Evolutionary conservation across 1,140 invertebrate genomes (phyloP).

Genomic region (Thaumatotibia leucotreta): DNA sequence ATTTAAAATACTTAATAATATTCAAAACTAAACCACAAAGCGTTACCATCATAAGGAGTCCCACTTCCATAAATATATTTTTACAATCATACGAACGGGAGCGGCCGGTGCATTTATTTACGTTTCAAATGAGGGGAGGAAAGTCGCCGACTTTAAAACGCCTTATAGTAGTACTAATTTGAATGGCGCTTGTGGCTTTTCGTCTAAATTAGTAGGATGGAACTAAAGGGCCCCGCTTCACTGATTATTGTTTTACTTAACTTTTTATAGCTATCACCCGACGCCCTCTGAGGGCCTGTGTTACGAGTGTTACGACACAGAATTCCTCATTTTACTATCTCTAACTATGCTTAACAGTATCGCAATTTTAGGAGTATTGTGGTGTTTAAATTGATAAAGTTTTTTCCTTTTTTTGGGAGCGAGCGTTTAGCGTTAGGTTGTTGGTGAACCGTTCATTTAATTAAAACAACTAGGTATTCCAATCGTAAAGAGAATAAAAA

Average conservation of each 20-base stretch:
- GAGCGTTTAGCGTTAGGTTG: not conserved
- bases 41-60: not conserved
- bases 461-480: too few species aligned
- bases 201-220: not conserved
- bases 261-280: slow-evolving; percentile 43
- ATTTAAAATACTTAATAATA: too few species aligned
- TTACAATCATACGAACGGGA: not conserved
- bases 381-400: too few species aligned
- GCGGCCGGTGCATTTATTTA: slow-evolving; percentile 25
- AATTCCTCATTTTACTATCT: not conserved
- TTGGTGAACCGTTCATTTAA: not conserved
- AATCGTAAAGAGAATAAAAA: too few species aligned
- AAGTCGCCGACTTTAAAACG: not conserved
- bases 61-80: not conserved
- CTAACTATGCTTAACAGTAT: not conserved
- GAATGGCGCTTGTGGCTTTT: not conserved
- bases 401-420: too few species aligned
- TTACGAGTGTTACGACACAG: slow-evolving; percentile 10
- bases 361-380: too few species aligned
- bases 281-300: slow-evolving; percentile 18
- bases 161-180: not conserved
- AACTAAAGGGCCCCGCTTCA: slow-evolving; percentile 34
- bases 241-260: slow-evolving; percentile 59
- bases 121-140: slow-evolving; percentile 30
- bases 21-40: not conserved